Base-by-base conservation (phyloP, 2,888 invertebrate species). In the Drosophila flavopinicola region DNA sequence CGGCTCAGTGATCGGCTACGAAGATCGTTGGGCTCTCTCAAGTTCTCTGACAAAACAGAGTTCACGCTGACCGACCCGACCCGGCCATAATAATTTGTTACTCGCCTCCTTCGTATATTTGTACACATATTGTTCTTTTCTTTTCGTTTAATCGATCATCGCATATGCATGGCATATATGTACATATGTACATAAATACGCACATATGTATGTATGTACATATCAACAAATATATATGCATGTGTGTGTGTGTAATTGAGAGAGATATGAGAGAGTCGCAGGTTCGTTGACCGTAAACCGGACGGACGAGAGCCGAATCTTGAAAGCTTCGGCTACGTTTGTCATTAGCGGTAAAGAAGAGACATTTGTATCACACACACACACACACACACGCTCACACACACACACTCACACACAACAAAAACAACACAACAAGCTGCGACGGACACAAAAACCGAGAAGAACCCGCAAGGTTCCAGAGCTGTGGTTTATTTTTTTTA, bases 201-300 rank as follows among this genome's bases (percentile, higher is more conserved):
- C 10, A 13, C 15, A 38, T 23, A 32, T 20, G 32, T 24, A 39
- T 39, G 15, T 17, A 61, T 24, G 53, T 17, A 33, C 24, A 33
- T 20, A 49, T 32, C 35, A 6, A 54, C 1, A 23, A 3, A 23
- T 15, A 23, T 6, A 27, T n/a, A 20, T 10, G 4, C 9, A 24
- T 25, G 33, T 6, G 23, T 27, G 24, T 13, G 33, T 30, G 15
- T 42, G 45, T 27, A 37, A 39, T 51, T 30, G 57, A 52, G 59
- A 45, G 63, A 39, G 57, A 47, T 47, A 70, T 72, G 72, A 51
- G 61, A 49, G 58, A 53, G 67, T 29, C 39, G 57, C 47, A 74
- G 51, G 83, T 87, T 84, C 83, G 68, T 79, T 84, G 83, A 87
- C 83, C 87, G 87, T 86, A 75, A 87, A 66, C 77, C 84, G 86